A percentile compares a stretch with the other conserved stretches of the same genome.
phyloP scores from a whole-genome alignment of 2,888 invertebrate species.

The Cataglyphis altisquamis region DNA sequence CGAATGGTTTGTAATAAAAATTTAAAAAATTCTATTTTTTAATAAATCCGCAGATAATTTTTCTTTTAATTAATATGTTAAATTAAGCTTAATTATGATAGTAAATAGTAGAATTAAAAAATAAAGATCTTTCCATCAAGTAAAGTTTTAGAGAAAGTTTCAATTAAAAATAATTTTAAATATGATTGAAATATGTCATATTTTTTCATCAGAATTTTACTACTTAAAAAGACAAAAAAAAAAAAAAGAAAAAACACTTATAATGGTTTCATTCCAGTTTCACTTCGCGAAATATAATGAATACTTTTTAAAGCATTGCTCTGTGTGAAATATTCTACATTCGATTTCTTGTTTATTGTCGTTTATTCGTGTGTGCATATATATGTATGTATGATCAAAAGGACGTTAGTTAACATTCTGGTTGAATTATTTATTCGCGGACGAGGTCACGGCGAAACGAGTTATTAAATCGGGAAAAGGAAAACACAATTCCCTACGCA shows the following conservation, averaged over 20 bases:
- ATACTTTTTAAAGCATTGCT: background rate
- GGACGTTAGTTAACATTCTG: conserved; percentile 20
- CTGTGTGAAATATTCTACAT: background rate
- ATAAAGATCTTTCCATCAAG: background rate
- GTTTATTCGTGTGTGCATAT: background rate
- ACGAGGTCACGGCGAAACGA: conserved; percentile 24
- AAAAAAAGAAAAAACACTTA: background rate
- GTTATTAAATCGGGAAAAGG: conserved; percentile 31
- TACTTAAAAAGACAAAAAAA: background rate
- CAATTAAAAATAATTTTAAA: background rate
- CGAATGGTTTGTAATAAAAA: background rate
- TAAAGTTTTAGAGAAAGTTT: background rate
- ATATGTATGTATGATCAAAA: background rate
- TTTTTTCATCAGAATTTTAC: background rate
- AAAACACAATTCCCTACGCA: background rate
- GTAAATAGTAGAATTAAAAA: background rate
- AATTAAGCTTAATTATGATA: background rate
- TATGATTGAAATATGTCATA: background rate
- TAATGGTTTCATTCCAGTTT: background rate
- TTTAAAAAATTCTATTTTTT: background rate
- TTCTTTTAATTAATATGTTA: background rate
- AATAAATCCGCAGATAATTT: background rate
- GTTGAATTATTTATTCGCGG: conserved; percentile 48
- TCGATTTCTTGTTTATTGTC: conserved; percentile 12
- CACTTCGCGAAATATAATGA: background rate